Percentiles rank a stretch among this genome's conserved stretches.
These are phyloP conservation scores for Crossaster papposus DNA, from an alignment of 53 echinoderm and acorn worm species.

Conservation along the genomic window DNA sequence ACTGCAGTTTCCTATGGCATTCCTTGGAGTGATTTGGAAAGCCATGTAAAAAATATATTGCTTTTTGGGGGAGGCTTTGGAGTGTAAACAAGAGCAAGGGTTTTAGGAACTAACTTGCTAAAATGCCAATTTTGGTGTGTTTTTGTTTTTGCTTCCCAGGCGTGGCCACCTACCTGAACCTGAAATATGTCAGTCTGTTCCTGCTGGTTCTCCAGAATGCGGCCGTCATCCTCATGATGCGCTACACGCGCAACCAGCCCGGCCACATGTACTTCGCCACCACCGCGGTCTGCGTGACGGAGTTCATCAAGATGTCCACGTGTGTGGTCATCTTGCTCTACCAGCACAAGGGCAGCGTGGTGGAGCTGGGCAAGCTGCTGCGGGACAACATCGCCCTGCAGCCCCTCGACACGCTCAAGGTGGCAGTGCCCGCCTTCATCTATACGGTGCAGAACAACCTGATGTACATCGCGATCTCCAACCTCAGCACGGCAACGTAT, in stretches of 20 bases:
- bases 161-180: slow-evolving; percentile 40
- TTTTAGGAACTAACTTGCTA: not conserved
- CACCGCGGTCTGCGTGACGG: slow-evolving; percentile 80
- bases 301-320: slow-evolving; percentile 77
- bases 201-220: slow-evolving; percentile 93
- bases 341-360: slow-evolving; percentile 67
- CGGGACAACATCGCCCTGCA: slow-evolving; percentile 68
- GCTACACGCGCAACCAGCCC: slow-evolving; percentile 84
- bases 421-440: slow-evolving; percentile 83
- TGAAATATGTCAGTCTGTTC: slow-evolving; percentile 88
- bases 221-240: slow-evolving; percentile 87
- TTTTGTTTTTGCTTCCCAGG: not conserved
- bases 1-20: too few species aligned
- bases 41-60: too few species aligned
- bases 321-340: slow-evolving; percentile 77
- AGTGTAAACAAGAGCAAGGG: too few species aligned
- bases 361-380: slow-evolving; percentile 53
- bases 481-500: slow-evolving; percentile 91
- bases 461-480: slow-evolving; percentile 81
- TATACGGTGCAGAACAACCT: slow-evolving; percentile 97
- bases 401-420: slow-evolving; percentile 85
- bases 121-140: not conserved
- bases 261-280: slow-evolving; percentile 90
- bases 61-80: too few species aligned
- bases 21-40: too few species aligned